Percentiles rank a stretch among this genome's conserved stretches.
Conservation (phyloP, 2,797 vertebrate genomes). For the Typhlichthys subterraneus region DNA sequence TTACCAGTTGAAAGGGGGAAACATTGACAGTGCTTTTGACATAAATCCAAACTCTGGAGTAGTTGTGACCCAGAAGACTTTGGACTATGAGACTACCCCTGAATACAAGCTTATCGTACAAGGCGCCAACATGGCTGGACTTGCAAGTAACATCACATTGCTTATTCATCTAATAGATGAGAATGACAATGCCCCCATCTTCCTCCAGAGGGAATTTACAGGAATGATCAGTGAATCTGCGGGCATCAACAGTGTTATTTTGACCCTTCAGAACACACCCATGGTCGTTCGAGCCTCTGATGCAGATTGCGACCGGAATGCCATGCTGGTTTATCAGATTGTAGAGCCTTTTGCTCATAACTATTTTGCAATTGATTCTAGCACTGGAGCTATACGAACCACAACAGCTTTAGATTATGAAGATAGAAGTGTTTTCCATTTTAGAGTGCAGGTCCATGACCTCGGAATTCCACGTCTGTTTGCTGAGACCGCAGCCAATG, state of each 20-base stretch:
- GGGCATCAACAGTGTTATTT: conserved; percentile 86
- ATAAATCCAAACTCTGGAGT: conserved; percentile 96
- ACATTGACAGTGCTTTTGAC: conserved; percentile 83
- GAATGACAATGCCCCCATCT: conserved; percentile 92
- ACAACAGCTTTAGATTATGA: conserved; percentile 89
- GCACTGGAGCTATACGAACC: conserved; percentile 91
- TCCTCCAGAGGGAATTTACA: conserved; percentile 84
- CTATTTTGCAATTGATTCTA: conserved; percentile 94
- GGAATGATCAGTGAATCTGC: conserved; percentile 93
- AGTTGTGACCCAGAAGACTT: conserved; percentile 83
- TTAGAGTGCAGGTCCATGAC: conserved; percentile 96
- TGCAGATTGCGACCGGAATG: conserved; percentile 88
- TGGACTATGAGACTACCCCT: conserved; percentile 89
- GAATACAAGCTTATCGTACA: conserved; percentile 86
- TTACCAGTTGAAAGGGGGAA: conserved; percentile 94
- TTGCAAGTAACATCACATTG: conserved; percentile 86
- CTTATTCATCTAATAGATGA: conserved; percentile 90
- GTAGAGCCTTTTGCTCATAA: conserved; percentile 90
- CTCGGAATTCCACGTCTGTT: conserved; percentile 87
- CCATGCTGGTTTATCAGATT: conserved; percentile 94
- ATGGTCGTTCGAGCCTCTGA: conserved; percentile 92
- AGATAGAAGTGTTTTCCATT: conserved; percentile 85
- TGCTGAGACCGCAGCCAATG: conserved; percentile 90
- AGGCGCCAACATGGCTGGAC: conserved; percentile 95
- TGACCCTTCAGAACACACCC: conserved; percentile 86